Conservation (phyloP, 2,888 invertebrate genomes). For the Drosophila ochracea region DNA sequence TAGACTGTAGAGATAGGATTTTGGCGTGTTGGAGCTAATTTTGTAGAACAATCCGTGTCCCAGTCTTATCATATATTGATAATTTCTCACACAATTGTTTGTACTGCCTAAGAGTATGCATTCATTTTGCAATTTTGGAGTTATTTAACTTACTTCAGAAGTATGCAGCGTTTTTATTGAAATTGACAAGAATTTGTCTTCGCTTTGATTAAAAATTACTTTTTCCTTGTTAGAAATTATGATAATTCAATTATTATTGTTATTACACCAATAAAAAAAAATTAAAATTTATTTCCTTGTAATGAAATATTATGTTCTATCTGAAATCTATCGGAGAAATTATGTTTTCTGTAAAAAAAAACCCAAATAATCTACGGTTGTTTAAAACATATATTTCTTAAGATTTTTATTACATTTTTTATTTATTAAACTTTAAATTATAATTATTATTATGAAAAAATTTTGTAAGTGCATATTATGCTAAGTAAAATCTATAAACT, state of each 20-base stretch:
- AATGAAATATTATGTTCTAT: not conserved
- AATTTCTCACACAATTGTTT: not conserved
- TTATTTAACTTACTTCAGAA: not conserved
- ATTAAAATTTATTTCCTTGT: not conserved
- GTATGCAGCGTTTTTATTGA: not conserved
- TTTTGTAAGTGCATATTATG: fast-evolving
- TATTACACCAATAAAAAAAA: not conserved
- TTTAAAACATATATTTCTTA: not conserved
- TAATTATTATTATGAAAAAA: not conserved
- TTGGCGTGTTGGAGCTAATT: not conserved
- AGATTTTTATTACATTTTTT: too few relatives aligned
- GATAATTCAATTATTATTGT: not conserved
- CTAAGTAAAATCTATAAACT: not conserved
- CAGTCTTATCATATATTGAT: not conserved
- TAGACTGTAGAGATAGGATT: not conserved
- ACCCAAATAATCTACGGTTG: not conserved
- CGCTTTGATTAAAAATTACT: not conserved
- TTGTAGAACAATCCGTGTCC: not conserved
- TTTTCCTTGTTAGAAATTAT: not conserved
- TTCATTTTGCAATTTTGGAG: not conserved
- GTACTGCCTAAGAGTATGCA: not conserved
- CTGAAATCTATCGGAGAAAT: not conserved
- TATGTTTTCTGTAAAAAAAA: not conserved
- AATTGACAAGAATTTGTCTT: not conserved
- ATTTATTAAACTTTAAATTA: not conserved